Evolutionary conservation across 2,113 vertebrate species (phyloP), one percentile per base, ranked within the genome.

Genomic region (Anser brachyrhynchus): DNA sequence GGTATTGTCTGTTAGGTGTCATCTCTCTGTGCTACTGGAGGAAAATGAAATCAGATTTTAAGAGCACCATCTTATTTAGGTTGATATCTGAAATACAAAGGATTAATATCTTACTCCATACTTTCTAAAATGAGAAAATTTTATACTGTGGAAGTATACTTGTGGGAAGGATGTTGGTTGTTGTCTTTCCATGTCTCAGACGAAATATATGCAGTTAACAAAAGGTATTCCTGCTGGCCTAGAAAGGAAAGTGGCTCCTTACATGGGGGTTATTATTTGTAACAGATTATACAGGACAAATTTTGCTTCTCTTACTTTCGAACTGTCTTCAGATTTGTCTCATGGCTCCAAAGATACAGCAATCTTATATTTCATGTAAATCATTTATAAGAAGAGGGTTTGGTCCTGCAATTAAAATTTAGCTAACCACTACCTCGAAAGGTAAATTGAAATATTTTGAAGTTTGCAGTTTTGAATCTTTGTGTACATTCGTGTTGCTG

Each of bases 1-100:
- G 94, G 59, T 91, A 77, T 95, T 89, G 88, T 96, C 95, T 49
- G 10, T 92, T 87, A 84, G 84, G 72, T n/a, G 86, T 96, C 70
- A 88, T 80, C n/a, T 62, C 6, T 54, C 43, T 93, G 65, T 81
- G 25, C 54, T 37, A 18, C 7, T 58, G 71, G 52, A 83, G 20
- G 80, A 89, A 96, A 90, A 81, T 66, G 20, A 94, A 69, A 72
- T 76, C 51, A 67, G 29, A n/a, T 90, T 86, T 80, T 23, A 76
- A 88, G 66, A 92, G 33, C 65, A 85, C 8, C 31, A 5, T 31
- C 44, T 90, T 49, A 85, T 82, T 96, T 92, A 57, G 91, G 71
- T 62, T 88, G 37, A 18, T 72, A 77, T 10, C 74, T 87, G 71
- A 94, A 88, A 91, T 37, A 46, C 22, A 61, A 57, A 57, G 22